Percentiles rank a stretch among this genome's conserved stretches.
phyloP scores from a whole-genome alignment of 2,888 invertebrate genomes.

The Protonemura montana region DNA sequence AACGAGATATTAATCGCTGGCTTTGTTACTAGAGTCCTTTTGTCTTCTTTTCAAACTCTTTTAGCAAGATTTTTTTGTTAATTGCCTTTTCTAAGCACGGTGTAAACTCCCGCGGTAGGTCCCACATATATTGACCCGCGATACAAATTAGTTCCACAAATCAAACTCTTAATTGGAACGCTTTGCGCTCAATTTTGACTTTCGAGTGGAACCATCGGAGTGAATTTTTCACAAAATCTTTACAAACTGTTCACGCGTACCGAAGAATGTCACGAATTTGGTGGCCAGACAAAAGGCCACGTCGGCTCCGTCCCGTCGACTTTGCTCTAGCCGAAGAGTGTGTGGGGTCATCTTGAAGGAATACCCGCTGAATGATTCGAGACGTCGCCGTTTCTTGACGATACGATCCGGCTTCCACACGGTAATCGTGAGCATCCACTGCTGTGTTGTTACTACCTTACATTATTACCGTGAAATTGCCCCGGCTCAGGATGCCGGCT shows the following conservation, averaged over 20 bases:
- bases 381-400: not conserved
- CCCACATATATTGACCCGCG: not conserved
- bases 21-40: not conserved
- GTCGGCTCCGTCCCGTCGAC: not conserved
- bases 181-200: not conserved
- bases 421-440: not conserved
- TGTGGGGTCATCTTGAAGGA: not conserved
- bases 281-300: not conserved
- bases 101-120: not conserved
- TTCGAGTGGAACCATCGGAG: not conserved
- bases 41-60: not conserved
- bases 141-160: not conserved
- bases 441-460: slow-evolving; percentile 22
- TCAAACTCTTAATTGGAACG: not conserved
- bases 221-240: slow-evolving; percentile 3
- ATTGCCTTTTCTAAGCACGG: not conserved
- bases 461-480: slow-evolving; percentile 23
- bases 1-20: not conserved
- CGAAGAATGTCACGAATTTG: not conserved
- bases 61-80: not conserved
- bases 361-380: not conserved
- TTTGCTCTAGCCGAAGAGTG: not conserved
- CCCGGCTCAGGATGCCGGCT: not conserved
- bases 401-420: slow-evolving; percentile 14
- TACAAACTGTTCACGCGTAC: slow-evolving; percentile 4